phyloP scores from a whole-genome alignment of 2,888 invertebrate genomes.

The Flabesymbios commensalis region DNA sequence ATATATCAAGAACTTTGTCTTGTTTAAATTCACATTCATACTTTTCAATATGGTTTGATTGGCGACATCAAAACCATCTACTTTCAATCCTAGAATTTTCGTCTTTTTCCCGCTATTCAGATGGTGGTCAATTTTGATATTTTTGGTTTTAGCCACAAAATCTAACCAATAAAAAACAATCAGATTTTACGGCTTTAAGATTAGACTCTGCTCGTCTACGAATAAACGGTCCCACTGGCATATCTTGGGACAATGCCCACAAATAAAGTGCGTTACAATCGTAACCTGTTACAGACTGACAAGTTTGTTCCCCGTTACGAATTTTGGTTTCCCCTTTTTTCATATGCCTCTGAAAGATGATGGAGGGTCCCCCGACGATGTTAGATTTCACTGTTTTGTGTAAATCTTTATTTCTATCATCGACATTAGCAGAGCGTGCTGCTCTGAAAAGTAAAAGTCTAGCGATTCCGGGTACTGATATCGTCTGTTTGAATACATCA shows the following conservation, averaged over 20 bases:
- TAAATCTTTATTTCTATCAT: conserved; percentile 1
- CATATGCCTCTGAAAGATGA: neutral
- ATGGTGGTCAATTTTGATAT: neutral
- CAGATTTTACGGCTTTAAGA: neutral
- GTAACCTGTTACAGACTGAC: too few species aligned
- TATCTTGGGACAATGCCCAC: too few species aligned
- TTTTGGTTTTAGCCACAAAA: neutral
- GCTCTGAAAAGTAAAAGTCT: neutral
- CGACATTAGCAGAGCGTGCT: neutral
- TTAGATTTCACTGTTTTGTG: neutral
- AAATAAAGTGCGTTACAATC: too few species aligned
- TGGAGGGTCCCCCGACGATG: conserved; percentile 6
- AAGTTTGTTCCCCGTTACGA: too few species aligned
- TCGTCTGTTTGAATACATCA: conserved; percentile 5
- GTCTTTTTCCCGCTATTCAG: neutral
- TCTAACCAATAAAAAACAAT: neutral
- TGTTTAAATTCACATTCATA: too few species aligned
- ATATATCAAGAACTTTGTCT: too few species aligned
- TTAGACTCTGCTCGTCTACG: neutral
- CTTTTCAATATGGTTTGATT: too few species aligned
- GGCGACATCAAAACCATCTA: too few species aligned
- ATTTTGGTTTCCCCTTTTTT: neutral
- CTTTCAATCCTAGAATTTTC: too few species aligned
- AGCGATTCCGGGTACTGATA: conserved; percentile 5
- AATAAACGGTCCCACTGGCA: neutral